Conservation (phyloP, 1,140 invertebrate genomes). For the Drosophila neocordata region DNA sequence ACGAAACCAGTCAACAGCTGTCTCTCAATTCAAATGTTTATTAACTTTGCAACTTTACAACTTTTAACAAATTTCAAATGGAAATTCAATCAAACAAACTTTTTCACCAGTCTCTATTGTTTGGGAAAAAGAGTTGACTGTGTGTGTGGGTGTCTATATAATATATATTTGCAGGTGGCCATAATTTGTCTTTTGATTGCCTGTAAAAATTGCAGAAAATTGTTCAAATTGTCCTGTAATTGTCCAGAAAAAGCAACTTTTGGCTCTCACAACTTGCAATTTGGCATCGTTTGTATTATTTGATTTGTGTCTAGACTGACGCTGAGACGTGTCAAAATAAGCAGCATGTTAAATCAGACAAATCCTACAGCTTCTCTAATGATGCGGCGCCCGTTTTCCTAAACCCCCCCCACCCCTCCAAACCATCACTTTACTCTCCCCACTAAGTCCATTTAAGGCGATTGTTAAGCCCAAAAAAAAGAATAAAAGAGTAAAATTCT, state of each 20-base stretch:
- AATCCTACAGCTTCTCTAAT: slow-evolving; percentile 8
- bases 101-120: not conserved
- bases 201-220: not conserved
- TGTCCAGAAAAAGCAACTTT: not conserved
- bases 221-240: slow-evolving; percentile 8
- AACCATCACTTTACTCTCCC: too few relatives aligned
- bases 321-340: not conserved
- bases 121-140: not conserved
- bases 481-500: too few relatives aligned
- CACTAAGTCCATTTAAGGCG: too few relatives aligned
- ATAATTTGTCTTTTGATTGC: slow-evolving; percentile 4
- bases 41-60: not conserved
- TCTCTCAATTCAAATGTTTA: not conserved
- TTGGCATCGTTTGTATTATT: slow-evolving; percentile 10
- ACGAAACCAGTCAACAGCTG: not conserved
- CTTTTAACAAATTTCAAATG: not conserved
- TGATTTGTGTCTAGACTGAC: slow-evolving; percentile 7
- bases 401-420: not conserved
- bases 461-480: too few relatives aligned
- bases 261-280: not conserved
- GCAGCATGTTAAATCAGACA: slow-evolving; percentile 5
- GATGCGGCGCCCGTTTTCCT: not conserved
- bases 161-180: not conserved
- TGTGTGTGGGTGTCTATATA: not conserved
- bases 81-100: not conserved